Evolutionary conservation across 2,113 vertebrate species (phyloP).

Genomic region (Rhodinocichla rosea): DNA sequence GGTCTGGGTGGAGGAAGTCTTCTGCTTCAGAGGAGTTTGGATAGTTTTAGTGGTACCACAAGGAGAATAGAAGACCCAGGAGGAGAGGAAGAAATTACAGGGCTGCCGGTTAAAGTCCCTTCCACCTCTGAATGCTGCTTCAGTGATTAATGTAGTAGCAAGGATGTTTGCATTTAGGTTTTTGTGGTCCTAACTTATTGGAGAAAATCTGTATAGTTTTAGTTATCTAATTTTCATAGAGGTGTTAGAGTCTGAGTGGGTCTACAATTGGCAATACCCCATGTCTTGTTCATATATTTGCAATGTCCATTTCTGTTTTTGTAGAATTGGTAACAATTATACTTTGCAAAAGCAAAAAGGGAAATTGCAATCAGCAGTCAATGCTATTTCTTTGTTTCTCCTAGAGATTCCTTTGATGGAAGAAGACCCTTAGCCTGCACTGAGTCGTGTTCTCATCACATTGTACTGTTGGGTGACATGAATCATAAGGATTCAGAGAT

Average conservation of each 20-base stretch:
- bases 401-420: slow-evolving; percentile 87
- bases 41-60: not conserved
- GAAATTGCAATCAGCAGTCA: not conserved
- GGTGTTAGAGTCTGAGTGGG: not conserved
- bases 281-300: not conserved
- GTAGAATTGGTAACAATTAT: not conserved
- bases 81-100: not conserved
- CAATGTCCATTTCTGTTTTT: not conserved
- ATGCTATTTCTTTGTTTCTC: slow-evolving; percentile 10
- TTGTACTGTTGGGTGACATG: not conserved
- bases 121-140: not conserved
- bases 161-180: not conserved
- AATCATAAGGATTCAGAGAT: slow-evolving; percentile 23
- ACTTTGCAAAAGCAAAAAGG: not conserved
- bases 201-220: not conserved
- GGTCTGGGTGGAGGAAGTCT: not conserved
- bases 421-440: slow-evolving; percentile 69
- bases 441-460: not conserved
- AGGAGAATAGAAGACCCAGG: not conserved
- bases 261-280: not conserved
- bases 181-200: not conserved
- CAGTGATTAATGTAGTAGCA: not conserved
- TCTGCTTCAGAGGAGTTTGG: not conserved
- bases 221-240: not conserved
- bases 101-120: not conserved